Evolutionary conservation across 2,888 invertebrate genomes (phyloP).

Genomic region (Ormyrus labotus): DNA sequence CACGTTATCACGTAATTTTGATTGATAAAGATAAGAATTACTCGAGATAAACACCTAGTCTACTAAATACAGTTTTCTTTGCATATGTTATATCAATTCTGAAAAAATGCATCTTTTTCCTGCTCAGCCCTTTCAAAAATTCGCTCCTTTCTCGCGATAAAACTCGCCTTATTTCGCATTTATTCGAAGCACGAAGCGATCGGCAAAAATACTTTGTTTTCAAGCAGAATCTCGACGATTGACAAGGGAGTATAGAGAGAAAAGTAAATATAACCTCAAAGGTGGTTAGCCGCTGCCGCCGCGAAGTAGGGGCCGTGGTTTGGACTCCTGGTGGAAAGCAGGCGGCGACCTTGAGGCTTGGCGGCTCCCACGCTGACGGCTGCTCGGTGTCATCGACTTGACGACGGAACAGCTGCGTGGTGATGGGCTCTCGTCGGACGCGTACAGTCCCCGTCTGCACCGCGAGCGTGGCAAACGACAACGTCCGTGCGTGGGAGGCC

Average conservation of each 20-base stretch:
- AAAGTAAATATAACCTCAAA: conserved; percentile 50
- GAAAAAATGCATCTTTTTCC: no score
- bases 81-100: no score
- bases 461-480: conserved; percentile 40
- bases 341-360: neutral
- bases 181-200: no score
- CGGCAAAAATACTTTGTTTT: neutral
- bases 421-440: neutral
- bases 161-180: no score
- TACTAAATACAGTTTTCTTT: no score
- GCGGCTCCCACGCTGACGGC: conserved; percentile 14
- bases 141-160: no score
- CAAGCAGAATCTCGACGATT: neutral
- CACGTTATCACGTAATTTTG: no score
- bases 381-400: conserved; percentile 22
- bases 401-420: conserved; percentile 29
- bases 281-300: neutral
- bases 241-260: neutral
- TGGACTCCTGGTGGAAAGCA: neutral
- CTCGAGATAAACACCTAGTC: no score
- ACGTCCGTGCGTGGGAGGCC: neutral
- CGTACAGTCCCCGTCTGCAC: neutral
- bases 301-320: neutral
- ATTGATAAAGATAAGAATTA: no score
- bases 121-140: no score